Conservation (phyloP, 2,888 invertebrate genomes). For the Bimastos eiseni region DNA sequence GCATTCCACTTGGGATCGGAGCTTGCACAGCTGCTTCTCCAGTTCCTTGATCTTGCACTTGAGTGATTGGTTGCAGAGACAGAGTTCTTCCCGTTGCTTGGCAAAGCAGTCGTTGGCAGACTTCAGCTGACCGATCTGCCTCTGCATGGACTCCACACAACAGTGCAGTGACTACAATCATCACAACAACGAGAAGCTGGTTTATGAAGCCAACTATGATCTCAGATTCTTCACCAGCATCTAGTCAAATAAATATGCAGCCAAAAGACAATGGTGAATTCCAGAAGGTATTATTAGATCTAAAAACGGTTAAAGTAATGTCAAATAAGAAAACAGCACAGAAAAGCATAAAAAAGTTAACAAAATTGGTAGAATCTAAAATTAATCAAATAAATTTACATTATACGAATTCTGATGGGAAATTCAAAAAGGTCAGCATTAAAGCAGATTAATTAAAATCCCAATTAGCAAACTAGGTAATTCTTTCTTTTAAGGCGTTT, state of each 20-base stretch:
- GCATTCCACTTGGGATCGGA: conserved; percentile 18
- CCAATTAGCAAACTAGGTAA: not conserved
- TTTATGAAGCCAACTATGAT: not conserved
- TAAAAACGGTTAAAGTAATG: not conserved
- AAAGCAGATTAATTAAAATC: not conserved
- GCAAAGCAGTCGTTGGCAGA: conserved; percentile 22
- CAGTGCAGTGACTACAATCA: not conserved
- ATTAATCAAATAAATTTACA: no score
- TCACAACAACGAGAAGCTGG: not conserved
- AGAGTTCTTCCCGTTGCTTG: conserved; percentile 22
- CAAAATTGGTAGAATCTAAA: not conserved
- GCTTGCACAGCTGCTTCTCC: conserved; percentile 3
- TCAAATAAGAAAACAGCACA: not conserved
- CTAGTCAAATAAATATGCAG: not conserved
- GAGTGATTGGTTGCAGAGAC: conserved; percentile 24
- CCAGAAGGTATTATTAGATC: not conserved
- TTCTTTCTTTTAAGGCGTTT: no score
- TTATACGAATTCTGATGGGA: no score
- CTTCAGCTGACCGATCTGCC: conserved; percentile 27
- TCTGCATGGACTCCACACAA: conserved; percentile 24
- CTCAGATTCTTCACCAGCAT: not conserved
- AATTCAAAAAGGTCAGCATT: not conserved
- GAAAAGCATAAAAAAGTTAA: no score
- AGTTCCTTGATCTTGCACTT: conserved; percentile 25
- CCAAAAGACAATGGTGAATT: not conserved